Percentiles rank a stretch among this genome's conserved stretches.
Evolutionary conservation across 2,113 vertebrate genomes (phyloP).

Genomic region (human (Homo sapiens)): GRCh38 chr7:117735001-117735500

Average conservation of each 20-base stretch:
- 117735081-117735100: conserved; percentile 84
- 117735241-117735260: no score
- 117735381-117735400: conserved; percentile 83
- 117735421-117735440: conserved; percentile 82
- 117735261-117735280: conserved; percentile 88
- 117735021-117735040: conserved; percentile 93
- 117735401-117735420: conserved; percentile 90
- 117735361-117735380: conserved; percentile 92
- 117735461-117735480: background rate
- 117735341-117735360: conserved; percentile 92
- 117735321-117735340: conserved; percentile 92
- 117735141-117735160: background rate
- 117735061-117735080: conserved; percentile 92
- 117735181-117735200: background rate
- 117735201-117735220: background rate
- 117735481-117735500: background rate
- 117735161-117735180: background rate
- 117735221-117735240: background rate
- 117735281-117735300: conserved; percentile 84
- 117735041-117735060: conserved; percentile 92
- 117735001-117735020: conserved; percentile 94
- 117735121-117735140: background rate
- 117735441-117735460: background rate
- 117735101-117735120: conserved; percentile 78
- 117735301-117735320: conserved; percentile 93